Conservation (phyloP, 2,888 invertebrate genomes). For the Morpho helenor region DNA sequence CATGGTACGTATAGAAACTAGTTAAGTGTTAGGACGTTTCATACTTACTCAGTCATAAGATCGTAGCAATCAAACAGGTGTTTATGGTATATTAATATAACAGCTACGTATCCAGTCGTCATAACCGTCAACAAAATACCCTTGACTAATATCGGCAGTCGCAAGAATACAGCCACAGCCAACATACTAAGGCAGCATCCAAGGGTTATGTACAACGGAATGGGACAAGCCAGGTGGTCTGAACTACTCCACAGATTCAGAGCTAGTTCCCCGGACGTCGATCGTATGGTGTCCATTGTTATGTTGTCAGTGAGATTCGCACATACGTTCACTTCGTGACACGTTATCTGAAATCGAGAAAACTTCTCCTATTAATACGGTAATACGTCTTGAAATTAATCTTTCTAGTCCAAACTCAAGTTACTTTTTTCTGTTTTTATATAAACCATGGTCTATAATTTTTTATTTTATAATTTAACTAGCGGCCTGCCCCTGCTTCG, state of each 20-base stretch:
- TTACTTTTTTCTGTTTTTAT: too few relatives aligned
- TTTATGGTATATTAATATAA: conserved; percentile 89
- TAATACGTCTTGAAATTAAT: neutral
- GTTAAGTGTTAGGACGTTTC: too few relatives aligned
- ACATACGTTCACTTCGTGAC: conserved; percentile 62
- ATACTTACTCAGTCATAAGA: conserved; percentile 83
- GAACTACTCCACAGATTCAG: conserved; percentile 63
- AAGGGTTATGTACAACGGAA: conserved; percentile 92
- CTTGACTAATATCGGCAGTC: conserved; percentile 90
- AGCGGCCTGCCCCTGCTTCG: too few relatives aligned
- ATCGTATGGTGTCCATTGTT: conserved; percentile 74
- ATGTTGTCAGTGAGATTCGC: conserved; percentile 65
- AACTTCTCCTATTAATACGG: conserved; percentile 10
- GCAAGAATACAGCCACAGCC: conserved; percentile 90
- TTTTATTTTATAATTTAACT: too few relatives aligned
- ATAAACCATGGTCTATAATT: too few relatives aligned
- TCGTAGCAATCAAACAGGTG: conserved; percentile 91
- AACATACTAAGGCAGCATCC: conserved; percentile 92
- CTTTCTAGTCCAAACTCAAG: neutral
- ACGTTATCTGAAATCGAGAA: conserved; percentile 57
- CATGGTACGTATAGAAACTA: too few relatives aligned
- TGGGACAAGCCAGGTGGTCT: conserved; percentile 88
- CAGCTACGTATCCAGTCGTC: conserved; percentile 88
- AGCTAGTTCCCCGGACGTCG: conserved; percentile 46
- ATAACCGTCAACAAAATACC: conserved; percentile 87